Base-by-base conservation (phyloP, 2,797 vertebrate genomes). In the Leptatherina wallacei region DNA sequence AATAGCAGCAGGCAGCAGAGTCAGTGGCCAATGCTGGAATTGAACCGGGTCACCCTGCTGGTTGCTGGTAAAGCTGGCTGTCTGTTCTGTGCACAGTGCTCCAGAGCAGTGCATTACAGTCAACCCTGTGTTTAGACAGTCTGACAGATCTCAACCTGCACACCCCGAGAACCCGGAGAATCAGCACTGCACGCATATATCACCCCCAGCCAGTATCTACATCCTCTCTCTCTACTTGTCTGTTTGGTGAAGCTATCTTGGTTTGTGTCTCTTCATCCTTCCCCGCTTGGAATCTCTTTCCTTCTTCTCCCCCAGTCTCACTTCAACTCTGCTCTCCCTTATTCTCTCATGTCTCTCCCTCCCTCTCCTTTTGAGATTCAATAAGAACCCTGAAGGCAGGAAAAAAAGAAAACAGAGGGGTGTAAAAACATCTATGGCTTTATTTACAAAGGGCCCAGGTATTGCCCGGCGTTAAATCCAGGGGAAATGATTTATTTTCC, bases 371-470 rank as follows among this genome's bases (percentile, higher is more conserved):
- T 92, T 90, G 89, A 93, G 91, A 93, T 93, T 93, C 93, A 94
- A 91, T 92, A 91, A 90, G 89, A 91, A 82, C 90, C 93, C 91
- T 80, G 83, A 86, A 93, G 91, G 92, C 91, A 90, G 80, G 88
- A n/a, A n/a, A 85, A 86, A 84, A 85, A 88, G 88, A 89, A 82
- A 90, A 87, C 76, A 79, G 84, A 87, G 85, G 88, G 87, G 91
- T 87, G 90, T 91, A 92, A 94, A 94, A 92, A 91, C 93, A 93
- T 93, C 93, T 86, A 91, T 92, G 87, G 92, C 89, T 92, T 94
- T 93, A 94, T 94, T 94, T 93, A 93, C 93, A 93, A 93, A 92
- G 88, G 89, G 85, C 79, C 89, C 91, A 91, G 92, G 94, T 92
- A 94, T 90, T 87, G 89, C 91, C 91, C 84, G 16, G 85, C 81